Evolutionary conservation across 1,140 invertebrate genomes (phyloP).

Genomic region (Magallana ariakensis): DNA sequence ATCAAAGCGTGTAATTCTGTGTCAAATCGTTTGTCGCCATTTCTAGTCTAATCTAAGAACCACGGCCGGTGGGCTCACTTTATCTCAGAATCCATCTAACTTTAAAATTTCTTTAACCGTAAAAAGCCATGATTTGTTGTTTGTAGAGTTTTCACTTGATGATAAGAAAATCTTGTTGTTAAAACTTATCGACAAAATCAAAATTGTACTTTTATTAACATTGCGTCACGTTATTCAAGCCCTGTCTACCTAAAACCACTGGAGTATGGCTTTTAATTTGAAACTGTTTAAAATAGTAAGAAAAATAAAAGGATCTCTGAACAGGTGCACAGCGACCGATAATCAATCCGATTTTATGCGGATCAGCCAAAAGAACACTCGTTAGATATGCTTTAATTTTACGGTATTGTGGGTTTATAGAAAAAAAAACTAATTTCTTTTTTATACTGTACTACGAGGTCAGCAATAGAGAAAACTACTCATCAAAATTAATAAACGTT

Average conservation of each 20-base stretch:
- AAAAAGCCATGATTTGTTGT: slow-evolving; percentile 19
- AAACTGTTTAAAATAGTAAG: slow-evolving; percentile 18
- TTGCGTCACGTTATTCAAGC: neutral
- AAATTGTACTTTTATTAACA: slow-evolving; percentile 30
- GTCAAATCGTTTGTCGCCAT: slow-evolving; percentile 49
- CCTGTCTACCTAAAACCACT: neutral
- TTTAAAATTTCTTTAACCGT: slow-evolving; percentile 35
- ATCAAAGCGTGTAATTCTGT: slow-evolving; percentile 35
- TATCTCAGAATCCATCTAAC: slow-evolving; percentile 41
- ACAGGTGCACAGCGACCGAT: neutral
- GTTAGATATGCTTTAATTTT: slow-evolving; percentile 17
- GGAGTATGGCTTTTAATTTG: slow-evolving; percentile 14
- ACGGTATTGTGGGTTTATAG: neutral
- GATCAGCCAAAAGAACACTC: neutral
- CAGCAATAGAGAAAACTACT: neutral
- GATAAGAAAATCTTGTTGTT: slow-evolving; percentile 19
- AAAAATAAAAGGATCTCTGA: neutral
- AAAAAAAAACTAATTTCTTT: neutral
- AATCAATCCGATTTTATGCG: neutral
- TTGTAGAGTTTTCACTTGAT: neutral
- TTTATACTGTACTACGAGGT: neutral
- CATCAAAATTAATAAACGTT: neutral
- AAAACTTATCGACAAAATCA: slow-evolving; percentile 6
- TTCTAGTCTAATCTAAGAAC: slow-evolving; percentile 28
- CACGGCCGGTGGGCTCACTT: slow-evolving; percentile 41